Conservation (phyloP, 1,140 invertebrate genomes). For the Calephelis nemesis region DNA sequence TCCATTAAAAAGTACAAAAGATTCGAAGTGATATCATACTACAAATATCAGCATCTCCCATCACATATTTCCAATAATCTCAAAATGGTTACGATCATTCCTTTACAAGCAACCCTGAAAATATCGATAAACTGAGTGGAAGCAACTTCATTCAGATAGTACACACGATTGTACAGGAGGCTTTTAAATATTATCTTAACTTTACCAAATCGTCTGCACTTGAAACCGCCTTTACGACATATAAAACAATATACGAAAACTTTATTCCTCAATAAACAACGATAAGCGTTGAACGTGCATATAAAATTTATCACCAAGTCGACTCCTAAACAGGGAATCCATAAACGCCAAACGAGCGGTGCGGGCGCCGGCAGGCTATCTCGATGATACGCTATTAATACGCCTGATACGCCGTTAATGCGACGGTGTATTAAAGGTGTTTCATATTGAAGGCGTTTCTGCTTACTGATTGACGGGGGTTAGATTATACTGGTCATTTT, state of each 20-base stretch:
- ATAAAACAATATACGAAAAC: conserved; percentile 28
- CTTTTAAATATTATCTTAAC: conserved; percentile 14
- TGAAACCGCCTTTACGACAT: conserved; percentile 25
- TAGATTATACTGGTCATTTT: not conserved
- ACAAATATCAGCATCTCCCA: too few species aligned
- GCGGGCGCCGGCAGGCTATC: conserved; percentile 48
- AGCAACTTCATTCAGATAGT: conserved; percentile 1
- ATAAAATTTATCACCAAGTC: conserved; percentile 56
- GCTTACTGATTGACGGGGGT: not conserved
- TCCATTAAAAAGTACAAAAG: too few species aligned
- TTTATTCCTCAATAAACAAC: conserved; percentile 37
- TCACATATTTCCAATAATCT: not conserved
- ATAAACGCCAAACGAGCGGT: conserved; percentile 46
- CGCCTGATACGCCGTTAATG: conserved; percentile 54
- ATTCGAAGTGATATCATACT: too few species aligned
- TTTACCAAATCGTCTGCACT: conserved; percentile 10
- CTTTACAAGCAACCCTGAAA: not conserved
- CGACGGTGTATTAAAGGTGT: conserved; percentile 36
- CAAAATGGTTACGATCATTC: not conserved
- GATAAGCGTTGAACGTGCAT: conserved; percentile 47
- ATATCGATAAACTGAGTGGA: not conserved
- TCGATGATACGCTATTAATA: conserved; percentile 68
- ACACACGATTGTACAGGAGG: not conserved
- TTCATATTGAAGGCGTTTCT: conserved; percentile 28
- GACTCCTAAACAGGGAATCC: conserved; percentile 49